Evolutionary conservation across 2,113 vertebrate genomes (phyloP), one percentile per base, ranked within the genome.

Genomic region (Platichthys flesus): DNA sequence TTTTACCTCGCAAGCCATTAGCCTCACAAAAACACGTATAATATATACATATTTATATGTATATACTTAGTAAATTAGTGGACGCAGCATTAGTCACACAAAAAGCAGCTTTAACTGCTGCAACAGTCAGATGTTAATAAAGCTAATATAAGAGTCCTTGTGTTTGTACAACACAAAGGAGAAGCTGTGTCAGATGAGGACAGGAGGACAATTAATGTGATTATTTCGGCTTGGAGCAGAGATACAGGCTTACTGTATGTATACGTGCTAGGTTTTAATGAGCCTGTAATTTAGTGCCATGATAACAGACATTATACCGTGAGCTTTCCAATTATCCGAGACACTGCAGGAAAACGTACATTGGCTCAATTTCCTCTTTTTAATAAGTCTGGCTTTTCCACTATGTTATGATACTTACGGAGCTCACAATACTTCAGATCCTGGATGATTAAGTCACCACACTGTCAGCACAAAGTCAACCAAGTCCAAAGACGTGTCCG

Each of bases 251-350:
- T 71, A 68, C 35, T 56, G 23, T 56, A n/a, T 49, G 20, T 52
- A 57, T 67, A 37, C 59, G 18, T 51, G 40, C n/a, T 35, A 37
- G 28, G 23, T 76, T 71, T 54, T 42, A 62, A 56, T 58, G 21
- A 79, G 56, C 59, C 42, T 14, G 37, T 79, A 47, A 85, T 77
- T 60, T 24, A 54, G 37, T 21, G 42, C n/a, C 47, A 67, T 21
- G n/a, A 67, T 62, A 37, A 70, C 26, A 65, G 10, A 77, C 28
- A 64, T 42, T 26, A 54, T 18, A 63, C 0, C 6, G 9, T 42
- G 9, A 54, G 15, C 16, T 62, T 78, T 67, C 55, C 31, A 77
- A 67, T 67, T 71, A 80, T 68, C 23, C 57, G 31, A 54, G 47
- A 35, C 12, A 15, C 5, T 12, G 60, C 4, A 40, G 42, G 51